Conservation (phyloP, 2,888 invertebrate genomes). For the Rhogogaster chlorosoma region DNA sequence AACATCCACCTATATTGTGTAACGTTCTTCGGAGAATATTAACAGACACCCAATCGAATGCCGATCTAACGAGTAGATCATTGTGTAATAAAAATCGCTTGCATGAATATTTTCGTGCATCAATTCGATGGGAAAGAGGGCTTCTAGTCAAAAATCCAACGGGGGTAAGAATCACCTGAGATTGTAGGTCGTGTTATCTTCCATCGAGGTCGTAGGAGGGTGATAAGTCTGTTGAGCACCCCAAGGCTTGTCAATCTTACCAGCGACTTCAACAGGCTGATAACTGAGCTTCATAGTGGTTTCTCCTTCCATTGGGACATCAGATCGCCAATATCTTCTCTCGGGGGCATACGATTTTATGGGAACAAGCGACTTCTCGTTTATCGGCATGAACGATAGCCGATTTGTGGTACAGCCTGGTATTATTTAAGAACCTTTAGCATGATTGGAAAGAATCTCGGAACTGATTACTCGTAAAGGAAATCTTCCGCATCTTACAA, state of each 20-base stretch:
- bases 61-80: not conserved
- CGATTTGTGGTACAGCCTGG: slow-evolving; percentile 83
- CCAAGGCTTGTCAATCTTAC: slow-evolving; percentile 77
- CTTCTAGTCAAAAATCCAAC: not conserved
- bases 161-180: slow-evolving; percentile 77
- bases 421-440: not conserved
- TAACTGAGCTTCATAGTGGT: slow-evolving; percentile 81
- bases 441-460: not conserved
- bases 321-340: slow-evolving; percentile 78
- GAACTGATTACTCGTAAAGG: not conserved
- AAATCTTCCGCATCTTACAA: not conserved
- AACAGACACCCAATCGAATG: not conserved
- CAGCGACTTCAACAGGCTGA: slow-evolving; percentile 76
- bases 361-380: slow-evolving; percentile 78
- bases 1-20: not conserved
- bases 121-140: not conserved
- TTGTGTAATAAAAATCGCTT: not conserved
- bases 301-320: slow-evolving; percentile 79
- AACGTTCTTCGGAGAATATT: not conserved
- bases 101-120: not conserved
- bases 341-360: slow-evolving; percentile 79
- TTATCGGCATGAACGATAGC: slow-evolving; percentile 80
- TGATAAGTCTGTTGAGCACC: slow-evolving; percentile 73
- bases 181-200: slow-evolving; percentile 82
- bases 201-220: slow-evolving; percentile 76